Conservation (phyloP, 2,113 vertebrate species). For the Camelus bactrianus region DNA sequence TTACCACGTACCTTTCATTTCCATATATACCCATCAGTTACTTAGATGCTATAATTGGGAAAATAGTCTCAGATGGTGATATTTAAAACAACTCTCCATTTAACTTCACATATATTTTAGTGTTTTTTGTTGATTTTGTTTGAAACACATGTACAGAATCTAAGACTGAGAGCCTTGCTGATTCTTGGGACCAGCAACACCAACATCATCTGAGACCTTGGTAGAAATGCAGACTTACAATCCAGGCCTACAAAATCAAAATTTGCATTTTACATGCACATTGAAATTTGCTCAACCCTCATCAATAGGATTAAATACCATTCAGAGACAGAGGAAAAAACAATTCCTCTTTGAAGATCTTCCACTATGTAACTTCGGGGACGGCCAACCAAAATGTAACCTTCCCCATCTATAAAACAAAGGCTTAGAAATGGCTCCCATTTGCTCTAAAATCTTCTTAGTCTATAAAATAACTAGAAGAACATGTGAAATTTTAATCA, state of each 20-base stretch:
- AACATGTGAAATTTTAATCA: background rate
- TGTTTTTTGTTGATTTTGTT: background rate
- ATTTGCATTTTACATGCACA: background rate
- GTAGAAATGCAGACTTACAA: background rate
- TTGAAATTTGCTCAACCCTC: background rate
- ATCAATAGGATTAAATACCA: background rate
- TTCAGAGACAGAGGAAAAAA: background rate
- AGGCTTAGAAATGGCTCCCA: background rate
- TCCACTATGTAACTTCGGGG: background rate
- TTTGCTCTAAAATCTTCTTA: conserved; percentile 1
- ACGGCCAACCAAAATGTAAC: conserved; percentile 26
- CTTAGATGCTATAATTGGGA: background rate
- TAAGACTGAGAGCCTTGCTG: background rate
- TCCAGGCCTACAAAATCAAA: conserved; percentile 18
- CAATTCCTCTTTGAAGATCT: conserved; percentile 5
- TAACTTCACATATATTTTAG: conserved; percentile 42
- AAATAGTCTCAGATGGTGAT: background rate
- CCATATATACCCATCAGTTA: background rate
- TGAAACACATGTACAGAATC: background rate
- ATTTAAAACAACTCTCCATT: conserved; percentile 37
- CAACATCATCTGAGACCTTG: background rate
- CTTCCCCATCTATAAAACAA: background rate
- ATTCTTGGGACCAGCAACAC: background rate
- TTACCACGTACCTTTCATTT: background rate
- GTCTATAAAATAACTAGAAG: background rate